Percentiles rank a stretch among this genome's conserved stretches.
Conservation (phyloP, 2,888 invertebrate species). For the Tiliacea citrago region DNA sequence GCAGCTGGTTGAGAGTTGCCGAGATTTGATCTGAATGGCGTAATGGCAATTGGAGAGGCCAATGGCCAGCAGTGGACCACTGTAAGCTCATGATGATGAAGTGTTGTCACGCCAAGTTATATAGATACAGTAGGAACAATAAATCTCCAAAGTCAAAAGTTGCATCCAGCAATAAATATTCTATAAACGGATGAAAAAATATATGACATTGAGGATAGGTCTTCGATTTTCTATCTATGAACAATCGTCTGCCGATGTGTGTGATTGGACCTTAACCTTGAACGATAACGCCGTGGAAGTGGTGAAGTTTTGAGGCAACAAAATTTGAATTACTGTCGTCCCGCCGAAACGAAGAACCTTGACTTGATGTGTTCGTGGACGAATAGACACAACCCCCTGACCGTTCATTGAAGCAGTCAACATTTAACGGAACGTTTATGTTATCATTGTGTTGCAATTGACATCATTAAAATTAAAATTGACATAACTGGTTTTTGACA, state of each 20-base stretch:
- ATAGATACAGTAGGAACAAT: background rate
- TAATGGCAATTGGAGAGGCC: no score
- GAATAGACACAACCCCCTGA: background rate
- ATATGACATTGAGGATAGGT: background rate
- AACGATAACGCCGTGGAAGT: no score
- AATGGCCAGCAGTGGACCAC: no score
- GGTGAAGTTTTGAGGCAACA: no score
- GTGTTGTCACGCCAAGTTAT: slow-evolving; percentile 10
- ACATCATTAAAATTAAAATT: background rate
- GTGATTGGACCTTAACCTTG: background rate
- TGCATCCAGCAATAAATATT: background rate
- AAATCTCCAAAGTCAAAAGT: background rate
- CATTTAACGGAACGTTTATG: background rate
- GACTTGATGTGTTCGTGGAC: background rate
- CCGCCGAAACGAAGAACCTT: background rate
- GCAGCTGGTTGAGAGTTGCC: no score
- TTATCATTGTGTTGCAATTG: background rate
- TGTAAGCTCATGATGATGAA: no score
- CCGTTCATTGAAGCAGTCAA: background rate
- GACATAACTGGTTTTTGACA: background rate
- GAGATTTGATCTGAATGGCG: no score
- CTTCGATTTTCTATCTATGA: background rate
- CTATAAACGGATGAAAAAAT: background rate
- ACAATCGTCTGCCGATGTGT: background rate
- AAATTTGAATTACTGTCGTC: no score